A percentile compares a stretch with the other conserved stretches of the same genome.
These are phyloP conservation scores for Tachyglossus aculeatus DNA, from an alignment of 2,797 vertebrate species.

Conservation along the genomic window DNA sequence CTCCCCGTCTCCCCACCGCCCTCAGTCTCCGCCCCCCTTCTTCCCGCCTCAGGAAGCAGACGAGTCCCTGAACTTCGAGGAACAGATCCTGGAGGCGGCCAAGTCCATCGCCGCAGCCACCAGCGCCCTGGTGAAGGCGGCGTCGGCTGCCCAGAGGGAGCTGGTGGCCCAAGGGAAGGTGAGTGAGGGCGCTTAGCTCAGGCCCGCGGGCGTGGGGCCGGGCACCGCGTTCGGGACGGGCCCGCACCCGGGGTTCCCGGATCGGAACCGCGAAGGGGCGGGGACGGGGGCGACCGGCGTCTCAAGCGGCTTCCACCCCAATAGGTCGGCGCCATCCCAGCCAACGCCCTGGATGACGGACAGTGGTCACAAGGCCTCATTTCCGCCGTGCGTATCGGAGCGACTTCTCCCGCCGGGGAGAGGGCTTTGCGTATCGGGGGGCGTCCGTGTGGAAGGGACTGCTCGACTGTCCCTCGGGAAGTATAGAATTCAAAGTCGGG, in stretches of 20 bases:
- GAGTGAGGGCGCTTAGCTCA: neutral
- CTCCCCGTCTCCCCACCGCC: neutral
- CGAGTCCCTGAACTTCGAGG: conserved; percentile 95
- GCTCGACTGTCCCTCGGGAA: too few relatives aligned
- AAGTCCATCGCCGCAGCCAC: conserved; percentile 96
- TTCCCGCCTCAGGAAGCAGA: conserved; percentile 85
- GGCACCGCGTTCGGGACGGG: neutral
- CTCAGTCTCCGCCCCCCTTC: neutral
- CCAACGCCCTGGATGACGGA: conserved; percentile 93
- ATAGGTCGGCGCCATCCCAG: conserved; percentile 93
- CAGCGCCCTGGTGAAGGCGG: conserved; percentile 92
- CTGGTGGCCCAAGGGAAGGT: conserved; percentile 96
- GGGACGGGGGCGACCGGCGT: fast-evolving
- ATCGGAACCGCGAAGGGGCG: neutral
- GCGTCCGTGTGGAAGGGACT: too few relatives aligned
- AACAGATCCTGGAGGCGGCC: conserved; percentile 94
- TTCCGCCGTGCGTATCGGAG: conserved; percentile 87
- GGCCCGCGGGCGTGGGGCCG: neutral
- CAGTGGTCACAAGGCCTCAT: conserved; percentile 99
- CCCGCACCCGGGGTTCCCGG: neutral
- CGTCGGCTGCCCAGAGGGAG: conserved; percentile 92
- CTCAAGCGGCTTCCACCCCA: neutral
- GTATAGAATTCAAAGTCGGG: too few relatives aligned
- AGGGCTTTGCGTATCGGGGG: too few relatives aligned
- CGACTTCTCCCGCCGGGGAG: neutral